These are phyloP conservation scores for Ochropleura leucogaster DNA, from an alignment of 2,888 invertebrate genomes.

Conservation along the genomic window DNA sequence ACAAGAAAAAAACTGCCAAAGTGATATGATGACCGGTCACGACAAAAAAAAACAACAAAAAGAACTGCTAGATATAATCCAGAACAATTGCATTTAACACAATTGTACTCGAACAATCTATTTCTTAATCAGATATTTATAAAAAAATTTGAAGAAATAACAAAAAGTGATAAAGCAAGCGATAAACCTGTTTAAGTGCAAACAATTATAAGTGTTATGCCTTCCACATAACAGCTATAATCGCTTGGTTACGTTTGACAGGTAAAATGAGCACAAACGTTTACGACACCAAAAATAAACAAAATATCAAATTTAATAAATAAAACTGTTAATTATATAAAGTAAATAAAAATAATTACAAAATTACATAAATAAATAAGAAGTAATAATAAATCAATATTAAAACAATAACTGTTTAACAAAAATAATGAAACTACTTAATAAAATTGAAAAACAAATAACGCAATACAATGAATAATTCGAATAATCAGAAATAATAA, in stretches of 20 bases:
- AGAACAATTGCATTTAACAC: neutral
- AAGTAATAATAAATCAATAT: neutral
- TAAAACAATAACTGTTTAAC: neutral
- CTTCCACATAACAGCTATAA: constrained; percentile 22
- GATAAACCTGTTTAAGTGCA: constrained; percentile 11
- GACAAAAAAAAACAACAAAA: neutral
- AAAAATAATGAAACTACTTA: neutral
- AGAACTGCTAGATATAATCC: neutral
- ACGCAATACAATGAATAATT: neutral
- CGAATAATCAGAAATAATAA: constrained; percentile 5
- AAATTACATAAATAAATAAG: neutral
- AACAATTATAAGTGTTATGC: constrained; percentile 17
- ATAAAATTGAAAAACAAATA: neutral
- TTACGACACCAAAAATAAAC: constrained; percentile 13
- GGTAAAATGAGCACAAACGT: constrained; percentile 17
- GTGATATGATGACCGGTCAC: neutral
- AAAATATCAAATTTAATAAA: neutral
- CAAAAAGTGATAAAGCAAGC: constrained; percentile 35
- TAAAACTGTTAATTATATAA: neutral
- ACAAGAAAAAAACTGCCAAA: neutral
- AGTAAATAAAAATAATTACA: neutral
- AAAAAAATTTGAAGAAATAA: constrained; percentile 22
- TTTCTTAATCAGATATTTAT: constrained; percentile 37
- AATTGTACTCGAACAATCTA: constrained; percentile 14
- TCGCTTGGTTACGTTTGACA: constrained; percentile 46